Evolutionary conservation across 1,140 invertebrate species (phyloP).

Genomic region (Drosophila sechellia): DNA sequence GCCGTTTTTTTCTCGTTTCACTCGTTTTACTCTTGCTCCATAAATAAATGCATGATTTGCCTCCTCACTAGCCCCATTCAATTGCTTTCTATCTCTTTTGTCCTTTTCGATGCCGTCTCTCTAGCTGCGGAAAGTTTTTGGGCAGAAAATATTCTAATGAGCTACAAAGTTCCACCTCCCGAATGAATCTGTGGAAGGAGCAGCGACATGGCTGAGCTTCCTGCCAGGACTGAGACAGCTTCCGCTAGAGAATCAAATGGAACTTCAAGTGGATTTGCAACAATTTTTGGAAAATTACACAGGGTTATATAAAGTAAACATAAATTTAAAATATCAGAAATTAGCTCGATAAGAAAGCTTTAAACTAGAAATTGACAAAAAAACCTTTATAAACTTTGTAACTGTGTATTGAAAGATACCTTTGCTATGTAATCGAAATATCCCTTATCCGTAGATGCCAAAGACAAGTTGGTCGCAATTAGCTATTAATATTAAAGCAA

Average conservation of each 20-base stretch:
- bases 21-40: constrained; percentile 36
- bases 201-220: constrained; percentile 37
- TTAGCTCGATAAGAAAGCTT: neutral
- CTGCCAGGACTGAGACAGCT: constrained; percentile 34
- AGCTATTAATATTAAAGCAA: constrained; percentile 77
- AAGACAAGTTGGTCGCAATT: constrained; percentile 60
- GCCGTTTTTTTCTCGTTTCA: constrained; percentile 49
- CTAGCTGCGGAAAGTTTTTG: constrained; percentile 49
- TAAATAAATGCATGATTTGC: constrained; percentile 66
- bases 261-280: constrained; percentile 46
- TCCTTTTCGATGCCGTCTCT: constrained; percentile 13
- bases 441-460: neutral
- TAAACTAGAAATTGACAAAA: too few species aligned
- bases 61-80: constrained; percentile 40
- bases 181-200: constrained; percentile 7
- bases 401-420: too few species aligned
- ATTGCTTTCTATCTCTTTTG: constrained; percentile 34
- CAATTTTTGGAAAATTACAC: constrained; percentile 1
- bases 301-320: neutral
- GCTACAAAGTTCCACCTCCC: constrained; percentile 64
- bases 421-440: neutral
- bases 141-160: constrained; percentile 79
- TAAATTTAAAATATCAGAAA: neutral
- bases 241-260: constrained; percentile 56
- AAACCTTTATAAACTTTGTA: too few species aligned